Evolutionary conservation across 2,113 vertebrate genomes (phyloP), one percentile per base, ranked within the genome.

Genomic region (Erpornis zantholeuca): DNA sequence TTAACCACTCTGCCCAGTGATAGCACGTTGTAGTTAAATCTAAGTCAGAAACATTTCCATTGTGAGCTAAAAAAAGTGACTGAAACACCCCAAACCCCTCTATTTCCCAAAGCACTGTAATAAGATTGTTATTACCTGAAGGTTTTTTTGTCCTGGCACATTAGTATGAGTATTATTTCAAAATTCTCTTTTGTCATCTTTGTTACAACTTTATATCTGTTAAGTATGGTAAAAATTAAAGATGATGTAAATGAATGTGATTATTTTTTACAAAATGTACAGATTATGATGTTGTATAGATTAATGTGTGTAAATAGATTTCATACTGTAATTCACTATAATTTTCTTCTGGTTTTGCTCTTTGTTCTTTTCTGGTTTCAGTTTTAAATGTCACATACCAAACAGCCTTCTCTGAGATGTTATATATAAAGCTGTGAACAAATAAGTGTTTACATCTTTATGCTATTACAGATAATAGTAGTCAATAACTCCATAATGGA

Each of bases 231-330:
- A 91, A 95, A 88, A 77, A 65, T 77, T 73, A 84, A 96, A 68
- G 23, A 83, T 79, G 0, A 88, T 97, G 95, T 96, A 97, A 96
- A 97, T 93, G 68, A 96, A 92, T 92, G 92, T 93, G 90, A 92
- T 85, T 86, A 78, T 92, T 96, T 97, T 96, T 96, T 96, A 95
- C 83, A 82, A 90, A 90, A 61, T 97, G 94, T 97, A 97, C 92
- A 96, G 90, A 92, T 59, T 80, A 80, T 77, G 50, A 91, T 88
- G 56, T 90, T 97, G 91, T 97, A 95, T 91, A 95, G 90, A 82
- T 89, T 88, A 73, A 87, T 53, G 68, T 68, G 53, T 96, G 75
- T 97, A 97, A 95, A 96, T 96, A 96, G 83, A 75, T 82, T 83
- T 95, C 93, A 69, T 97, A 95, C 78, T 94, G 81, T 93, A 94